Percentiles rank a stretch among this genome's conserved stretches.
Evolutionary conservation across 2,888 invertebrate species (phyloP).

Genomic region (Idaea biselata): DNA sequence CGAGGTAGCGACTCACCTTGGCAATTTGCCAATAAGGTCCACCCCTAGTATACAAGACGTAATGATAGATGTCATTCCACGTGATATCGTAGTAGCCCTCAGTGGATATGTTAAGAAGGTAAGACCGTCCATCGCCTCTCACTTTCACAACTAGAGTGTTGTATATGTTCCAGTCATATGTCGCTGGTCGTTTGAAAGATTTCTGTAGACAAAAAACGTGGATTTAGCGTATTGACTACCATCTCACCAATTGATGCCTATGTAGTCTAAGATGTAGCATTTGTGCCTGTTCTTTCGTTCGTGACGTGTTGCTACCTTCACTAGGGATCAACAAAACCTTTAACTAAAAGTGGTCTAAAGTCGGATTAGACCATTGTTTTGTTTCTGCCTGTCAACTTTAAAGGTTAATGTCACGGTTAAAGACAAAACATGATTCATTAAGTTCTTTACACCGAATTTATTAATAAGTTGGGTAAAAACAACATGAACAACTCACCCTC

Average conservation of each 20-base stretch:
- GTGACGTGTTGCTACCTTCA: no score
- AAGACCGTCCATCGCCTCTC: conserved; percentile 96
- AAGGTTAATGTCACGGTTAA: no score
- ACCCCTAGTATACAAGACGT: conserved; percentile 94
- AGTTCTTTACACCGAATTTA: no score
- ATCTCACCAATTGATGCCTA: no score
- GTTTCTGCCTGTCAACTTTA: no score
- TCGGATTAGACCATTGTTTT: no score
- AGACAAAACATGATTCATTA: no score
- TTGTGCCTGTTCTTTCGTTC: no score
- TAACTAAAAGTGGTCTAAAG: no score
- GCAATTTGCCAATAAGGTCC: conserved; percentile 99
- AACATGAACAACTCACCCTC: conserved; percentile 66
- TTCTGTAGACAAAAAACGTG: conserved; percentile 74
- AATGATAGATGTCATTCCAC: conserved; percentile 95
- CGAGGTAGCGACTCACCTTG: conserved; percentile 78
- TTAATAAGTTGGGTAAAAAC: no score
- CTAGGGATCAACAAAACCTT: no score
- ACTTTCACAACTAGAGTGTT: conserved; percentile 88
- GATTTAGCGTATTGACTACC: background rate
- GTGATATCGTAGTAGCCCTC: conserved; percentile 89
- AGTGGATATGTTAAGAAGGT: conserved; percentile 89
- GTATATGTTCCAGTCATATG: conserved; percentile 88
- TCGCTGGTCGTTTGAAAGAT: conserved; percentile 88
- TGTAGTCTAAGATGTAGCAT: no score